phyloP scores from a whole-genome alignment of 2,797 vertebrate species.

The Rhadinocentrus ornatus region DNA sequence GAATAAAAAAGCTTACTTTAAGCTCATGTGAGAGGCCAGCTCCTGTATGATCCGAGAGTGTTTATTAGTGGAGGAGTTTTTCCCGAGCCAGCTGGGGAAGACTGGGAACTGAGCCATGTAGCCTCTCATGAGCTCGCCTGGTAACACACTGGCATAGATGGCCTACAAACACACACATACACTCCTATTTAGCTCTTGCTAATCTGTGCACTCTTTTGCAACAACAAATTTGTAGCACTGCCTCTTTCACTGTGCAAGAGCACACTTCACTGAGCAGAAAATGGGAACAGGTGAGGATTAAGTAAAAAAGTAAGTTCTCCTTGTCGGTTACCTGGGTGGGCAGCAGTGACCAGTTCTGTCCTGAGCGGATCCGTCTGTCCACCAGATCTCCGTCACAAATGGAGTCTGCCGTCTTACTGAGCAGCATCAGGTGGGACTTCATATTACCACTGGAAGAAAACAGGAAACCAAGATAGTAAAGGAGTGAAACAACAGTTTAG shows the following conservation, averaged over 20 bases:
- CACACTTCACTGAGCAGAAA: background rate
- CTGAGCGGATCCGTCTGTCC: constrained; percentile 90
- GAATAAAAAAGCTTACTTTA: constrained; percentile 84
- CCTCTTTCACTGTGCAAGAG: too few species aligned
- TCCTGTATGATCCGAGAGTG: constrained; percentile 92
- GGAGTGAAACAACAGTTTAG: background rate
- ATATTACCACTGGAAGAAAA: constrained; percentile 81
- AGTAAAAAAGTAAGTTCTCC: background rate
- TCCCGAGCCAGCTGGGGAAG: constrained; percentile 97
- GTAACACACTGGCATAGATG: constrained; percentile 95
- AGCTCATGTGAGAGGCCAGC: constrained; percentile 92
- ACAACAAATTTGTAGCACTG: too few species aligned
- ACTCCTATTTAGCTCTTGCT: background rate
- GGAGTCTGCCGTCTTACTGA: constrained; percentile 96
- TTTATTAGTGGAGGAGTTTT: constrained; percentile 90
- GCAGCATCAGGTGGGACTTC: constrained; percentile 92
- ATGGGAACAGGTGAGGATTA: background rate
- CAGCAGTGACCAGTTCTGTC: constrained; percentile 94
- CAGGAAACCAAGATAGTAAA: background rate
- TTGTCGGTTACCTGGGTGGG: constrained; percentile 89
- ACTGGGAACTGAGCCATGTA: constrained; percentile 93
- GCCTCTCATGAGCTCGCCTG: constrained; percentile 97
- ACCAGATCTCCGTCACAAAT: constrained; percentile 96
- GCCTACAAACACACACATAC: constrained; percentile 79
- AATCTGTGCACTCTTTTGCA: background rate